These are phyloP conservation scores for Eilema sororculum DNA, from an alignment of 2,888 invertebrate genomes.

Conservation along the genomic window DNA sequence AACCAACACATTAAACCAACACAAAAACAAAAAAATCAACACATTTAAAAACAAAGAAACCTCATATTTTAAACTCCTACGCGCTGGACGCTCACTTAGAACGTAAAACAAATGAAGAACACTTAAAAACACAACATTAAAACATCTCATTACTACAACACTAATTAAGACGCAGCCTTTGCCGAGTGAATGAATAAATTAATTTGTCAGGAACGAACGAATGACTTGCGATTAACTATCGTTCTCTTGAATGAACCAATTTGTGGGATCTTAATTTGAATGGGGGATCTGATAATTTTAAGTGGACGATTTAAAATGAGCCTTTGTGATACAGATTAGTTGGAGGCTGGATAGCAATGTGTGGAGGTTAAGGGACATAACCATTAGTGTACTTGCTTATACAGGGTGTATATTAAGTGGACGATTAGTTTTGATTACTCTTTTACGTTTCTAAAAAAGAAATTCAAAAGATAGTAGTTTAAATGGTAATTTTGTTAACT, in stretches of 20 bases:
- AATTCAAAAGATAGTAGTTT: neutral
- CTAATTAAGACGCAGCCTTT: constrained; percentile 50
- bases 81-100: constrained; percentile 6
- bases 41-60: neutral
- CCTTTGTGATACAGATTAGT: constrained; percentile 17
- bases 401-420: constrained; percentile 6
- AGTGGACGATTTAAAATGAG: constrained; percentile 34
- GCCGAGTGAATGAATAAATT: constrained; percentile 47
- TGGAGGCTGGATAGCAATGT: constrained; percentile 13
- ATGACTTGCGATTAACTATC: constrained; percentile 45
- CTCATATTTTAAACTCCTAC: constrained; percentile 16
- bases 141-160: constrained; percentile 38
- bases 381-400: constrained; percentile 6
- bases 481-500: neutral
- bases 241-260: constrained; percentile 58
- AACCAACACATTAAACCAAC: neutral
- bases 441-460: neutral
- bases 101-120: constrained; percentile 22
- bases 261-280: constrained; percentile 52
- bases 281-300: constrained; percentile 50
- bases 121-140: constrained; percentile 28
- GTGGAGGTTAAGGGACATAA: constrained; percentile 1
- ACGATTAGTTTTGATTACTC: neutral
- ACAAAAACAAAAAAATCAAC: neutral
- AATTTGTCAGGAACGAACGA: constrained; percentile 55